A percentile compares a stretch with the other conserved stretches of the same genome.
Conservation (phyloP, 2,888 invertebrate species). For the Plebejus melissa region DNA sequence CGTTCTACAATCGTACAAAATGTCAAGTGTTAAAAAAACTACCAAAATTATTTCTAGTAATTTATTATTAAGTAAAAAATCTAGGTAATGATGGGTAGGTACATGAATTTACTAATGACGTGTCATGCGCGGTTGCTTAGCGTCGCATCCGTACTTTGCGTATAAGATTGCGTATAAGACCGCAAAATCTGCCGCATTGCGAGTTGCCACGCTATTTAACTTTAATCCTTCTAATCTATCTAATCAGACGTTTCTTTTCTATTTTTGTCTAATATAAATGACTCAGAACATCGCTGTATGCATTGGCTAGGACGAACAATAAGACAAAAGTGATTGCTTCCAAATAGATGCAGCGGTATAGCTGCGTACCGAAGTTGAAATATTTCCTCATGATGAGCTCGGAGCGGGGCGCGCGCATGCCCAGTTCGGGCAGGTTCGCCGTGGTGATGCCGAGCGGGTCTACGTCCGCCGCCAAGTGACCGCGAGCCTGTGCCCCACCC, state of each 20-base stretch:
- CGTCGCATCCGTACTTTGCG: not conserved
- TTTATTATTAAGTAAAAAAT: not conserved
- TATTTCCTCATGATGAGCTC: constrained; percentile 80
- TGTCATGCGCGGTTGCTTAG: not conserved
- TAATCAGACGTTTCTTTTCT: not conserved
- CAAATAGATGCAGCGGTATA: constrained; percentile 43
- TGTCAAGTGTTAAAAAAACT: not conserved
- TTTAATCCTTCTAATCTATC: not conserved
- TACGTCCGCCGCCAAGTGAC: constrained; percentile 94
- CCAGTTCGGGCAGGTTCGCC: constrained; percentile 80
- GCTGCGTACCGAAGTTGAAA: constrained; percentile 76
- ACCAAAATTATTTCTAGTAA: not conserved
- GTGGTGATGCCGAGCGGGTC: constrained; percentile 95
- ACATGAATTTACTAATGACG: not conserved
- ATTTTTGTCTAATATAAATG: not conserved
- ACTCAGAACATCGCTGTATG: constrained; percentile 24
- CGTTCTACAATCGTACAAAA: not conserved
- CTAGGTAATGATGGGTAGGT: not conserved
- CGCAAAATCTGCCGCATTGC: not conserved
- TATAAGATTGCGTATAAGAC: not conserved
- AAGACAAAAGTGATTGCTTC: constrained; percentile 51
- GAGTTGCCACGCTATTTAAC: not conserved
- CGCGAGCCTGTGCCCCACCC: constrained; percentile 87
- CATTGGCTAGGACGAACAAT: constrained; percentile 57
- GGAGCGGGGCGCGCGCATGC: constrained; percentile 72